Evolutionary conservation across 2,113 vertebrate species (phyloP).

Genomic region (Hydrolagus affinis): DNA sequence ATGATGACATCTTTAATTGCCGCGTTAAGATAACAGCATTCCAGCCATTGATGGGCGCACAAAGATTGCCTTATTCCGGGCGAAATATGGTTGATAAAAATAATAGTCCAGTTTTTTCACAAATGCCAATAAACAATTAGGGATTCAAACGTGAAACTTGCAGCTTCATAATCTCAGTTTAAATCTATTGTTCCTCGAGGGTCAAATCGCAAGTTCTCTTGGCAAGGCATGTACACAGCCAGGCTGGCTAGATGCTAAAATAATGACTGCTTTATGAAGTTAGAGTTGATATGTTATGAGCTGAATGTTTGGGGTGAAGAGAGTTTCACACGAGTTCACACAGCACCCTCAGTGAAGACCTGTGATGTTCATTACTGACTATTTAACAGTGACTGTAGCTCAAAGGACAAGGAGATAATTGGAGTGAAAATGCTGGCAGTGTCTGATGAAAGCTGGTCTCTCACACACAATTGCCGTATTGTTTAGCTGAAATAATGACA

Average conservation of each 20-base stretch:
- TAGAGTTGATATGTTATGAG: conserved; percentile 25
- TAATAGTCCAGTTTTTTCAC: not conserved
- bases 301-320: not conserved
- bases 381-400: not conserved
- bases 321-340: conserved; percentile 24
- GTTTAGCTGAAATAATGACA: conserved; percentile 19
- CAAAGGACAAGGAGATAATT: conserved; percentile 23
- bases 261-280: conserved; percentile 26
- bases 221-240: not conserved
- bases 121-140: conserved; percentile 3
- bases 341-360: not conserved
- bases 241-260: conserved; percentile 18
- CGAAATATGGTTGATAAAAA: not conserved
- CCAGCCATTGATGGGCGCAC: too few species aligned
- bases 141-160: not conserved
- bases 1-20: conserved; percentile 18
- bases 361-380: conserved; percentile 22
- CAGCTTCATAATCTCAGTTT: not conserved
- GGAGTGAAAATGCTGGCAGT: not conserved
- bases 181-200: not conserved
- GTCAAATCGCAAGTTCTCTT: not conserved
- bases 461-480: conserved; percentile 16
- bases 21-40: conserved; percentile 12
- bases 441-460: not conserved
- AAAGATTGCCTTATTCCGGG: not conserved